phyloP scores from a whole-genome alignment of 2,888 invertebrate genomes.

The Strigamia maritima region DNA sequence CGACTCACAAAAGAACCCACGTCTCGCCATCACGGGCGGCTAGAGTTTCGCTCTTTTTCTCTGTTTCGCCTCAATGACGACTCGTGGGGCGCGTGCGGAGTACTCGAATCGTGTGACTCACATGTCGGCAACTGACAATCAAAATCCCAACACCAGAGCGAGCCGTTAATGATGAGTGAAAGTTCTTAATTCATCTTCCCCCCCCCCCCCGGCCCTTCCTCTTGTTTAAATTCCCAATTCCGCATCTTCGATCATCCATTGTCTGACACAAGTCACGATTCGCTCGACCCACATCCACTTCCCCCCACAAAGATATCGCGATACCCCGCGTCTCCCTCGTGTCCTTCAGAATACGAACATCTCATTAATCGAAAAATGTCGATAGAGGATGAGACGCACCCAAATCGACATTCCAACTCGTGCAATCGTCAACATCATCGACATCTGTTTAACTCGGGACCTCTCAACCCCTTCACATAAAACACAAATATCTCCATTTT shows the following conservation, averaged over 20 bases:
- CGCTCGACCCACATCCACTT: not conserved
- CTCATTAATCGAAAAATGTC: slow-evolving; percentile 28
- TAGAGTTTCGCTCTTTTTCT: slow-evolving; percentile 29
- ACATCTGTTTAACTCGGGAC: slow-evolving; percentile 13
- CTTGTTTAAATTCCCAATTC: not conserved
- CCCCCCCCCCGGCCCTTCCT: too few relatives aligned
- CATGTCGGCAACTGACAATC: slow-evolving; percentile 19
- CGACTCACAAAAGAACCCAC: not conserved
- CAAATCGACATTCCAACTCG: slow-evolving; percentile 1
- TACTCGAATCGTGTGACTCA: slow-evolving; percentile 18
- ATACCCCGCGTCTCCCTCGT: not conserved
- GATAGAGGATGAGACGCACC: slow-evolving; percentile 24
- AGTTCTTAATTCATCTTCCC: not conserved
- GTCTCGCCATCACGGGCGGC: slow-evolving; percentile 20
- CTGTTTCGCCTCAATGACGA: slow-evolving; percentile 20
- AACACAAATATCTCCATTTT: too few relatives aligned
- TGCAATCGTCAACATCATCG: slow-evolving; percentile 17
- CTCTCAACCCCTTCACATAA: not conserved
- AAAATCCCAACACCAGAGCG: not conserved
- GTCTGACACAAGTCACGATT: not conserved
- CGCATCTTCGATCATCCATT: not conserved
- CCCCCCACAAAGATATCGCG: not conserved
- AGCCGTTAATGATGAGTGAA: not conserved
- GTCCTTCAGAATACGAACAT: slow-evolving; percentile 21
- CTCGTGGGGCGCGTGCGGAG: slow-evolving; percentile 21